Base-by-base conservation (phyloP, 2,113 vertebrate species). In the Clarias magur region DNA sequence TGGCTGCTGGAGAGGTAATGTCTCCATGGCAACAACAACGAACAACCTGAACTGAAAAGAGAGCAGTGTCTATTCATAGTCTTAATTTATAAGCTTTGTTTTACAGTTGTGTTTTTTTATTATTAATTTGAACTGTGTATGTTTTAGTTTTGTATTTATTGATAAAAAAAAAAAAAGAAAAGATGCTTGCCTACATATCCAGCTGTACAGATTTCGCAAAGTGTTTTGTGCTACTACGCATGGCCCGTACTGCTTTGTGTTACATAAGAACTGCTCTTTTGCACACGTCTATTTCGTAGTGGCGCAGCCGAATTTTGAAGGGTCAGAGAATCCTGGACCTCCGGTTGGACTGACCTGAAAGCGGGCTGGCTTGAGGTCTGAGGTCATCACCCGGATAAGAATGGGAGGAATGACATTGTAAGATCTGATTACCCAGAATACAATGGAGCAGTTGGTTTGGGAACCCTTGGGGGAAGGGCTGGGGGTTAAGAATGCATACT, bases 91-190 rank as follows among this genome's bases (percentile, higher is more conserved):
- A 90, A 91, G 75, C 53, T 89, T 67, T 88, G 42, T 90, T 87
- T 89, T 89, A 88, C 84, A 90, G 94, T 93, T 91, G 91, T 48
- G 48, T 94, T 91, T 93, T 96, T 94, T 96, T 95, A 42, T 38
- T 42, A 94, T 95, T 95, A 92, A 94, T 94, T 87, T 92, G 81
- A 89, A 94, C 96, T 94, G 91, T 91, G 88, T 87, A 95, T 93
- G 93, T 96, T 97, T 34, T 27, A 27, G 95, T 95, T 95, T 96
- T 94, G 92, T 97, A 98, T 99, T 98, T 98, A 97, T 99, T 97
- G 95, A 96, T 94, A 90, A 27, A 79, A n/a, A 30, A 70, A 72
- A 90, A 56, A n/a, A 30, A 70, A 72, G 90, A 56, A 3, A 38
- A 38, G 94, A 91, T 95, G 94, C 95, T 95, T 96, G 96, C 95